Evolutionary conservation across 2,113 vertebrate species (phyloP), one percentile per base, ranked within the genome.

Genomic region (Lanius ludovicianus): DNA sequence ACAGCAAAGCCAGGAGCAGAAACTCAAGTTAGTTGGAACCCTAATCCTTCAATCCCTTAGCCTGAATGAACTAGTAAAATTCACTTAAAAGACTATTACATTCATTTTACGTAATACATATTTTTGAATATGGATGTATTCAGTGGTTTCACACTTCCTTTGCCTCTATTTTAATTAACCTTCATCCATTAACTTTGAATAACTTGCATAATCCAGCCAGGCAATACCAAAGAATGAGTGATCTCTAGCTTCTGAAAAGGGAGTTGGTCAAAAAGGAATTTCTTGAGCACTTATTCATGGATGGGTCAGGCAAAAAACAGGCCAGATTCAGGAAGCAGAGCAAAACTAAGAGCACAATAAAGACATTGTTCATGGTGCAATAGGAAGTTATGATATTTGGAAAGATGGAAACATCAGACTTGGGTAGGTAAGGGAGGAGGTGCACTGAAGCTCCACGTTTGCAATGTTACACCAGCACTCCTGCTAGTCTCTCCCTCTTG

Each of bases 321-420:
- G 76, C 52, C 68, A 92, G 89, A 75, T 13, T 35, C 41, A 41
- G 62, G 52, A n/a, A 85, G 59, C 67, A 83, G 25, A 33, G 46
- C 35, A 67, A 77, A 87, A 28, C 46, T 62, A 65, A 68, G 63
- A 59, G 69, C 77, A 92, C 76, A 90, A 75, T 27, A 71, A 24
- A 91, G 68, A 60, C 5, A 50, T 39, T 91, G 80, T 93, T 60
- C 62, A 46, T 0, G 0, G 30, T 71, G 56, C 28, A 87, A 74
- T 24, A 60, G 4, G 60, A 74, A 81, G 35, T 71, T 87, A 65
- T 2, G 33, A 13, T 65, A 78, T 56, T 75, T 71, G 56, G 30
- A 75, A 81, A 91, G 93, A 63, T 52, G 56, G 64, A 90, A 89
- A 59, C 76, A 77, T 59, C 62, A 87, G 80, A 50, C 39, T 78